Evolutionary conservation across 2,888 invertebrate species (phyloP), one percentile per base, ranked within the genome.

Genomic region (Drosophila pseudotalamancana): DNA sequence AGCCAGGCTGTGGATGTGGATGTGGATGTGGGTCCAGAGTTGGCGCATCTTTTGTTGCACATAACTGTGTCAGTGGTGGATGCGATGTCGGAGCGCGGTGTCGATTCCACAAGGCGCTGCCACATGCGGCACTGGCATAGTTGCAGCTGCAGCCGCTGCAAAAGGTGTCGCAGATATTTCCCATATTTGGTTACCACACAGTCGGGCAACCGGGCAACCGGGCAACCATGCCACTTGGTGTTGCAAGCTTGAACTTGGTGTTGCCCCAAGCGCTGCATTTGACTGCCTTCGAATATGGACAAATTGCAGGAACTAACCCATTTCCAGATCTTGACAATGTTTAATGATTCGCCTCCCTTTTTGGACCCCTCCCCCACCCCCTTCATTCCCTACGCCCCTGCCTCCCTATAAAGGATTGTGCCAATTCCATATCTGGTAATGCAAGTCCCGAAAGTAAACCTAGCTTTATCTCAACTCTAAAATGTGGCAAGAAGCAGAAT

Each of bases 151-250:
- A 31, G 55, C 48, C 25, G 37, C 42, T 53, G 64, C 76, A 40
- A 75, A 72, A 72, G 72, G 77, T 72, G 72, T 76, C 72, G 63
- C 55, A 71, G 72, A 56, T 72, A 56, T 64, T 69, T 57, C 43
- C 80, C 80, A 80, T 80, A 87, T 80, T 87, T 69, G 87, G 80
- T 83, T 87, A 83, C 87, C 54, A 57, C 42, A 56, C 53, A 57
- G 23, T 51, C 54, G 25, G 56, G 49, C 66, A 48, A 37, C 25
- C 40, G n/a, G n/a, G n/a, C n/a, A n/a, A 2, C 37, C n/a, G 6
- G 32, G 37, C 53, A 37, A 48, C 6, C 49, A 6, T 53, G 40
- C 70, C 55, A 34, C 23, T 27, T 3, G 46, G 46, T 8, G 34
- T 40, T 46, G 63, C 67, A 46, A 70, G 43, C 18, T 48, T 54